A percentile compares a stretch with the other conserved stretches of the same genome.
Evolutionary conservation across 2,797 vertebrate genomes (phyloP).

Genomic region (Pangasius krempfi): DNA sequence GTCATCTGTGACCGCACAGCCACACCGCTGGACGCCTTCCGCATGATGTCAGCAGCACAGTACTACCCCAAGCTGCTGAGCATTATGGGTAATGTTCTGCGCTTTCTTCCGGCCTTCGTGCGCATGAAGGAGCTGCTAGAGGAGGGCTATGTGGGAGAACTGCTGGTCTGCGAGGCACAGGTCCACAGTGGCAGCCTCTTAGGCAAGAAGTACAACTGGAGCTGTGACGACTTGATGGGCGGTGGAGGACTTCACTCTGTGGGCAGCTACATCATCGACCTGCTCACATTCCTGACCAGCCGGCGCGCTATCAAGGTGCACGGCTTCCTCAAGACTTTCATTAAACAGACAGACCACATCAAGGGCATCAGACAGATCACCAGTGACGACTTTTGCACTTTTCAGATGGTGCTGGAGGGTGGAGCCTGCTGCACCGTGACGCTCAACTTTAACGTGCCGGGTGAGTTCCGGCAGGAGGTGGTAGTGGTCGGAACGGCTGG

Average conservation of each 20-base stretch:
- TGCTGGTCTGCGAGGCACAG: slow-evolving; percentile 93
- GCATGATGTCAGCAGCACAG: slow-evolving; percentile 98
- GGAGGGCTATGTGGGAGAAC: slow-evolving; percentile 92
- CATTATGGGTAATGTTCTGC: slow-evolving; percentile 97
- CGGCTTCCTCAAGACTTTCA: slow-evolving; percentile 94
- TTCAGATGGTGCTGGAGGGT: slow-evolving; percentile 95
- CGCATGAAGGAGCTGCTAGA: slow-evolving; percentile 96
- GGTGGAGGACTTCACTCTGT: slow-evolving; percentile 96
- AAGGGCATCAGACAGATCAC: slow-evolving; percentile 97
- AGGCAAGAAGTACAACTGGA: slow-evolving; percentile 99
- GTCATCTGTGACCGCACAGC: slow-evolving; percentile 97
- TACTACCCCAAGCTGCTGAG: slow-evolving; percentile 99
- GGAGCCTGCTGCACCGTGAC: slow-evolving; percentile 96
- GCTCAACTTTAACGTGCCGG: slow-evolving; percentile 96
- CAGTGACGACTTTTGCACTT: slow-evolving; percentile 98
- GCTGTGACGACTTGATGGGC: slow-evolving; percentile 97
- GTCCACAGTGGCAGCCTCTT: slow-evolving; percentile 94
- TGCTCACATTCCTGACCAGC: slow-evolving; percentile 93
- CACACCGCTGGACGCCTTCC: slow-evolving; percentile 94
- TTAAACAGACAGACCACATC: slow-evolving; percentile 98
- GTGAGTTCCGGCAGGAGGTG: slow-evolving; percentile 95
- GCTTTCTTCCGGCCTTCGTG: slow-evolving; percentile 93
- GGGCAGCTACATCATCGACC: slow-evolving; percentile 97
- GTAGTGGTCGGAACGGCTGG: slow-evolving; percentile 88
- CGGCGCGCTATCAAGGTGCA: slow-evolving; percentile 93